Base-by-base conservation (phyloP, 2,113 vertebrate species). In the Menidia beryllina region DNA sequence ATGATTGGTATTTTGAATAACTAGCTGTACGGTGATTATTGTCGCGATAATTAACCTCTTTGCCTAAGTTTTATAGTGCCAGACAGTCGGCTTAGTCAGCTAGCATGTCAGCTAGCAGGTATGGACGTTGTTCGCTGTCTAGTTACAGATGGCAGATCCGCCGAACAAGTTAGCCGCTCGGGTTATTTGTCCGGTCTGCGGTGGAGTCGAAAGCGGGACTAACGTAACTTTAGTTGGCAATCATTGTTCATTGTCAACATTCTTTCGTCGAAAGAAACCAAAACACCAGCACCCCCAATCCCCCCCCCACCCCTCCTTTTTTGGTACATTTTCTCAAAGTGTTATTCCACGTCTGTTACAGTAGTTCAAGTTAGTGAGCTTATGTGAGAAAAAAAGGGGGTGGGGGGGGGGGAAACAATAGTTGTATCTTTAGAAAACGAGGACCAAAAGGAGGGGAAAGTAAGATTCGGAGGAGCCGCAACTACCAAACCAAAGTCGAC, bases 61-160 rank as follows among this genome's bases (percentile, higher is more conserved):
- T 72, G 24, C 23, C 3, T 2, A 90, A 90, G 89, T 91, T 88
- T 87, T 78, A 11, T 1, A 49, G 57, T 7, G 12, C 30, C 84
- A 87, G 84, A 86, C 89, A 75, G 86, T 71, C 74, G 77, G 59
- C 52, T 53, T 7, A 23, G 70, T 63, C 64, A 68, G 83, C 76
- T 90, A 90, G 67, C 87, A 86, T 86, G 87, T 25, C 75, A 80
- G 88, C 83, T 84, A 66, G 74, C 75, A 77, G 83, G 78, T 47
- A 86, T 86, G 85, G 79, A 86, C 79, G 70, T 58, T 79, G 74
- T 60, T 60, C 38, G 47, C 70, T 54, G 85, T 71, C 52, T 81
- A 9, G 69, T 61, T 70, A 62, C 27, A 30, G 75, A 77, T 48
- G 82, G 82, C 63, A 75, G 53, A 70, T 68, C 72, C 64, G 64